Base-by-base conservation (phyloP, 2,888 invertebrate genomes). In the Eremobia ochroleuca region DNA sequence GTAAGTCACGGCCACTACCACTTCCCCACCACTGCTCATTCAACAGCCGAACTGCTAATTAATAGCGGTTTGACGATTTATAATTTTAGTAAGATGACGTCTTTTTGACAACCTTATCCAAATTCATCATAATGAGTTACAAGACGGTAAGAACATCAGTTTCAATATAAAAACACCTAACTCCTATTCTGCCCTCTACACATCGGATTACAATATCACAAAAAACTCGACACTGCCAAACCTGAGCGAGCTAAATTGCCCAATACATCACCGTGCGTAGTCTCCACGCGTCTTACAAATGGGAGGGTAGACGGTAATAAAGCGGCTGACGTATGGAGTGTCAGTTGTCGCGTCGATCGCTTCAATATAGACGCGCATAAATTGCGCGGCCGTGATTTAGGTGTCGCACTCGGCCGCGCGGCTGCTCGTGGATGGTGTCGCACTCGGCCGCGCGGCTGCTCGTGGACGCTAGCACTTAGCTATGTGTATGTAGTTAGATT, bases 301-400 rank as follows among this genome's bases (percentile, higher is more conserved):
- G 70, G 66, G 64, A 61, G 87, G 74, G 87, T 68, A 52, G 81
- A 43, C 76, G 78, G 83, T 85, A 87, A 86, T 86, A 79, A 74
- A 87, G 86, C 87, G 85, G 71, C 52, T 82, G 75, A 87, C 77
- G 68, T 68, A 79, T 87, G 79, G 82, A 77, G 88, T 82, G 86
- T 81, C 85, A 77, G 74, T 43, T 55, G 85, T 31, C 78, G 78
- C 81, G 85, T 72, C 88, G 73, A 87, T 86, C 77, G 87, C 70
- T 49, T 69, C 82, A 85, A 87, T 85, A 87, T 86, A 68, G 85
- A 52, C 61, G 85, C 71, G 76, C 85, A 73, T 87, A 86, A 85
- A 87, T 87, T 88, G 82, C 76, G 34, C 34, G 68, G 31, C 37
- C 66, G 73, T 68, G 85, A 85, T 87, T 87, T 85, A 87, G 61